Conservation (phyloP, 2,113 vertebrate species). For the Orycteropus afer region DNA sequence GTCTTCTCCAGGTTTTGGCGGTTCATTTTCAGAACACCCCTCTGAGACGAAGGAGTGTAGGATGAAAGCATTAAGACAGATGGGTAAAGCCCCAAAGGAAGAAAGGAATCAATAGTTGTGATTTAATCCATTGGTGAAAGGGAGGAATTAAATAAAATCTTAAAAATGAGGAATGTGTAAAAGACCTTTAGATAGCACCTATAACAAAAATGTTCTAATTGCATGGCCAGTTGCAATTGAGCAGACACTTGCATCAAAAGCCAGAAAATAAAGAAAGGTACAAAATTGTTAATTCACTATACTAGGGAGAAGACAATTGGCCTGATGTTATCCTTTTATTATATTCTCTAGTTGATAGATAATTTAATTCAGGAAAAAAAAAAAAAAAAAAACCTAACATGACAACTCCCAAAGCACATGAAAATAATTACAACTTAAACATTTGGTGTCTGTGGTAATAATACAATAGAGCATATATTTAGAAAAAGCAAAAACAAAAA, state of each 20-base stretch:
- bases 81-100: constrained; percentile 89
- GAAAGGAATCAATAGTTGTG: constrained; percentile 89
- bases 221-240: constrained; percentile 53
- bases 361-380: constrained; percentile 81
- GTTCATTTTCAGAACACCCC: constrained; percentile 91
- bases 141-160: constrained; percentile 89
- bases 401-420: constrained; percentile 71
- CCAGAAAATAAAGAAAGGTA: constrained; percentile 57
- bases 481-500: constrained; percentile 19
- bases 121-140: constrained; percentile 91
- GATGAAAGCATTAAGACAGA: constrained; percentile 90
- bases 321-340: constrained; percentile 72
- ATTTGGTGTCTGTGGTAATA: constrained; percentile 73
- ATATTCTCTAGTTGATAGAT: constrained; percentile 77
- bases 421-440: constrained; percentile 67
- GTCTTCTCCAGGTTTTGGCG: constrained; percentile 91
- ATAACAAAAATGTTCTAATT: constrained; percentile 80
- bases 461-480: constrained; percentile 51
- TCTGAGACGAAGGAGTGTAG: constrained; percentile 87
- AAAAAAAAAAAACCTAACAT: constrained; percentile 75
- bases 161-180: constrained; percentile 88
- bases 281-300: constrained; percentile 64
- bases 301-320: constrained; percentile 67
- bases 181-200: constrained; percentile 83
- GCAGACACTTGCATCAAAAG: constrained; percentile 30